A percentile compares a stretch with the other conserved stretches of the same genome.
Evolutionary conservation across 2,888 invertebrate genomes (phyloP).

Genomic region (Dolichopus griseipennis): DNA sequence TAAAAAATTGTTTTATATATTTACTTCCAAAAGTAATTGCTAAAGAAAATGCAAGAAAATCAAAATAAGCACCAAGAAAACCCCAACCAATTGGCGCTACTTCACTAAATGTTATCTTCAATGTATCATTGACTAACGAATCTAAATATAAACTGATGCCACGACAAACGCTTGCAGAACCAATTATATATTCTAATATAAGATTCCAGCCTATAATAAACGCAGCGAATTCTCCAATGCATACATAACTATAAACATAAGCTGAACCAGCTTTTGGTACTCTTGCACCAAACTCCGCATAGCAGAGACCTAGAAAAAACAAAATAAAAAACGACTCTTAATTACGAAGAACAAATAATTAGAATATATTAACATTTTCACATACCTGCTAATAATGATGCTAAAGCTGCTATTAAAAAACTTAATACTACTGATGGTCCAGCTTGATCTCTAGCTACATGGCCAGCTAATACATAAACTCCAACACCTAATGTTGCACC

Average conservation of each 20-base stretch:
- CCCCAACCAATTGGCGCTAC: constrained; percentile 52
- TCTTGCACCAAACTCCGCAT: constrained; percentile 78
- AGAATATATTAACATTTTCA: background rate
- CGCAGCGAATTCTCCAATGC: constrained; percentile 77
- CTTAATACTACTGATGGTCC: constrained; percentile 82
- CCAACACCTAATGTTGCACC: constrained; percentile 82
- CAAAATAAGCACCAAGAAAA: constrained; percentile 59
- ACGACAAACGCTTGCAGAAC: constrained; percentile 61
- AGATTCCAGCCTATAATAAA: constrained; percentile 89
- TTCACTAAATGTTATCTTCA: constrained; percentile 53
- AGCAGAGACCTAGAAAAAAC: constrained; percentile 59
- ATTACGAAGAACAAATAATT: background rate
- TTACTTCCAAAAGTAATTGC: constrained; percentile 60
- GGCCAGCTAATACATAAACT: constrained; percentile 76
- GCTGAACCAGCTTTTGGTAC: constrained; percentile 82
- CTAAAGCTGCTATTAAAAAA: constrained; percentile 78
- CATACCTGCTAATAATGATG: constrained; percentile 74
- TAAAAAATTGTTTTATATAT: constrained; percentile 21
- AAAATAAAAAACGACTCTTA: constrained; percentile 8
- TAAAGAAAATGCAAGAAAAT: constrained; percentile 61
- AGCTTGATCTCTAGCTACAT: constrained; percentile 63
- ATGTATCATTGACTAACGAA: constrained; percentile 51
- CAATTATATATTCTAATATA: constrained; percentile 74
- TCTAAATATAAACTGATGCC: constrained; percentile 70
- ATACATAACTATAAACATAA: constrained; percentile 73